Evolutionary conservation across 2,113 vertebrate species (phyloP), one percentile per base, ranked within the genome.

Genomic region (Galeopterus variegatus): DNA sequence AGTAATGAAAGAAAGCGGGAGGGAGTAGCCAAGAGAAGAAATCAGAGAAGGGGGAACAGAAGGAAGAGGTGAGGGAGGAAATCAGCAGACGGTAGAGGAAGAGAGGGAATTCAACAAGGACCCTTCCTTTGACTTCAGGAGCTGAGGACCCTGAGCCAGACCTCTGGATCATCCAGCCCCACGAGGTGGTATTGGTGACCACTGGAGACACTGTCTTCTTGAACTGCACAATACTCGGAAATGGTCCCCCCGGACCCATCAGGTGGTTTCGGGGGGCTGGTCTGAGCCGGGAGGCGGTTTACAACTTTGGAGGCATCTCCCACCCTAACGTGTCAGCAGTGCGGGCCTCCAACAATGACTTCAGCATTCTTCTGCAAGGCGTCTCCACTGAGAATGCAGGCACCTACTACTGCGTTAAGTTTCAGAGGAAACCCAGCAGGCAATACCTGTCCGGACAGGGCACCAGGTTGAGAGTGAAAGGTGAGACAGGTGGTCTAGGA

Each of bases 341-440:
- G 72, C 5, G 0, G 28, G 45, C 12, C 64, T 97, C 97, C 28
- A 3, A 0, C 33, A 81, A 15, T 0, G 95, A 98, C 69, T 98
- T 94, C 96, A 94, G 70, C 90, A 98, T 98, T 86, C 62, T 54
- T 69, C 88, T 98, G 60, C 50, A 24, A 7, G 70, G 33, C 2
- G 6, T 96, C 75, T 96, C 86, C 7, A 6, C 54, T 0, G 52
- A 92, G 45, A 19, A 90, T 23, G 19, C 84, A 3, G 98, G 97
- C 31, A 97, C 54, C 90, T 98, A 98, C 70, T 97, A 94, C 73
- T 97, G 95, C 65, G 95, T 95, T 1, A 98, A 97, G 88, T 97
- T 97, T 93, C 88, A 72, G 12, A 88, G 50, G 77, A 92, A 3
- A 7, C 4, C 2, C 82, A n/a, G 77, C 4, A 50, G 79, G 45